Percentiles rank a stretch among this genome's conserved stretches.
Conservation (phyloP, 2,113 vertebrate species). For the Podarcis cretensis region DNA sequence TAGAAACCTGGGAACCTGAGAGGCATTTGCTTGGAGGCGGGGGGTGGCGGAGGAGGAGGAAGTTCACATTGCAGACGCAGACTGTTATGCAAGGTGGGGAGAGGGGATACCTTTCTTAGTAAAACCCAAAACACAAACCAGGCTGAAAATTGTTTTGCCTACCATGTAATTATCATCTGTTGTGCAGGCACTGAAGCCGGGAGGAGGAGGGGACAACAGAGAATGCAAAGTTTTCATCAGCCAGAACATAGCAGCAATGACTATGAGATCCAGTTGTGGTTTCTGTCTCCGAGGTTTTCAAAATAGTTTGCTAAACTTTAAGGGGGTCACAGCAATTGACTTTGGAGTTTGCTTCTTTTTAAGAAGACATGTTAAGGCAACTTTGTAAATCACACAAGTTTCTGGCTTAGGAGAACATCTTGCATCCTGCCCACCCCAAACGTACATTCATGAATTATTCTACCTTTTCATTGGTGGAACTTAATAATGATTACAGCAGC, state of each 20-base stretch:
- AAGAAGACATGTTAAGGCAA: background rate
- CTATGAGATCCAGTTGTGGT: background rate
- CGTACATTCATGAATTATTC: background rate
- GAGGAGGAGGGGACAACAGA: background rate
- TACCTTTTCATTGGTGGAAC: background rate
- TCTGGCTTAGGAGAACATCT: background rate
- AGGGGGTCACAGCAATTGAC: background rate
- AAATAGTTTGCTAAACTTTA: background rate
- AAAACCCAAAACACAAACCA: background rate
- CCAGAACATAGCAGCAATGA: background rate
- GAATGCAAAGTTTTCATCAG: background rate
- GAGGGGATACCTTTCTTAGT: background rate
- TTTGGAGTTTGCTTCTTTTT: background rate
- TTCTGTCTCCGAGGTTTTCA: background rate
- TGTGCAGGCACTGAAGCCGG: background rate
- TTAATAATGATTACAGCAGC: background rate
- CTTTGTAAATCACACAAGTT: background rate
- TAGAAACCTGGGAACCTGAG: background rate
- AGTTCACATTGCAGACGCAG: background rate
- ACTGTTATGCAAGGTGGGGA: background rate
- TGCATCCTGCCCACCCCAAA: too few relatives aligned
- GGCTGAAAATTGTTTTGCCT: background rate
- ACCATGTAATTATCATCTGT: background rate
- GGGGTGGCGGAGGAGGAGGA: rapidly evolving
- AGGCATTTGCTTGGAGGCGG: background rate